Evolutionary conservation across 2,888 invertebrate species (phyloP), one percentile per base, ranked within the genome.

Genomic region (Apamea crenata): DNA sequence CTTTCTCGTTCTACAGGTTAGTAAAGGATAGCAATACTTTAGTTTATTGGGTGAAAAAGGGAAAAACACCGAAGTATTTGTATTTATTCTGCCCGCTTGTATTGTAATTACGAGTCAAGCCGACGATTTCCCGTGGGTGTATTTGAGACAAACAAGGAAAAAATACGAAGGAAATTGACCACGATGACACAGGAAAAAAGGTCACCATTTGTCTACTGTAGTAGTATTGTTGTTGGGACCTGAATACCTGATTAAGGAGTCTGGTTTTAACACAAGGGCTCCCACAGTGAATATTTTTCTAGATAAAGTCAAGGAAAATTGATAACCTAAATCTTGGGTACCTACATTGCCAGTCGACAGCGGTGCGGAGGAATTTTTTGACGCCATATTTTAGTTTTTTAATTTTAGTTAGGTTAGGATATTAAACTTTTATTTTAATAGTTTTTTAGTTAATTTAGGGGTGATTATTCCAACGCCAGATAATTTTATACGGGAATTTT

Each of bases 151-250:
- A 80, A 82, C 53, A 67, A 74, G 66, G 65, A 84, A 44, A 67
- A 84, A 61, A 63, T 50, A 72, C 56, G 18, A 50, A 65, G 80
- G 85, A 84, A 84, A 84, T 80, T 70, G 44, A 84, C 65, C 36
- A 65, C 50, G 12, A 1, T 56, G 63, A 61, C 68, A 72, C 21
- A 50, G 59, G 32, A 32, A 36, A 47, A 61, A 69, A 50, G 63
- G 80, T 44, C n/a, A 7, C 8, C 16, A 3, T 50, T 56, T 65
- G 32, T 12, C 68, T 65, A 40, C n/a, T 44, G 44, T 59, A 61
- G 12, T 61, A 12, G 21, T 40, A 40, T 7, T 40, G 7, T 40
- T 40, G 40, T 0, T 40, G 40, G 40, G 40, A 40, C 40, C 40
- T 40, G 40, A 40, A 12, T 0, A 67, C 44, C 40, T 69, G 53